phyloP scores from a whole-genome alignment of 2,888 invertebrate species.

The Lycia hirtaria region DNA sequence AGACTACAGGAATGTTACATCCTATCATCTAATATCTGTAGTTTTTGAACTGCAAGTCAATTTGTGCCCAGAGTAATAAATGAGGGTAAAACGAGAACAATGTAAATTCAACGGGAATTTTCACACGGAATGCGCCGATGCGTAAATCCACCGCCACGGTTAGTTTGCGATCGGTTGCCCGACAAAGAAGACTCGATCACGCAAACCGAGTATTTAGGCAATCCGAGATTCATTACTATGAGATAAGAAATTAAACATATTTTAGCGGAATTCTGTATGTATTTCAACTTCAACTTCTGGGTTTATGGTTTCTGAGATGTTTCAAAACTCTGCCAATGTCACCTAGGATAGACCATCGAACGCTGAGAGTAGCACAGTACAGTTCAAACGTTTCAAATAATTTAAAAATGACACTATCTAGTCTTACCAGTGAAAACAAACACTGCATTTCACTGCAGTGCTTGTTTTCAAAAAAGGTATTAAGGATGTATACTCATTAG shows the following conservation, averaged over 20 bases:
- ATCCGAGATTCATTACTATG: slow-evolving; percentile 15
- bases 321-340: no score
- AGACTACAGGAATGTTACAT: background rate
- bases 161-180: slow-evolving; percentile 64
- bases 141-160: slow-evolving; percentile 74
- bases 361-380: no score
- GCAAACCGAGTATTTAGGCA: slow-evolving; percentile 46
- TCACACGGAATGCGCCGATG: slow-evolving; percentile 78
- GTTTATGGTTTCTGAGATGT: no score
- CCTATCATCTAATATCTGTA: background rate
- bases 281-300: no score
- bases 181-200: slow-evolving; percentile 61
- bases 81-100: slow-evolving; percentile 72
- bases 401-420: no score
- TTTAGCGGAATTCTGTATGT: no score
- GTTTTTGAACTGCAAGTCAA: slow-evolving; percentile 37
- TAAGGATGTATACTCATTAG: no score
- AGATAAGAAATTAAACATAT: background rate
- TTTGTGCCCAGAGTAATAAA: slow-evolving; percentile 57
- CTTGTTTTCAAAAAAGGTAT: no score
- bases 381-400: no score
- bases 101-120: slow-evolving; percentile 66
- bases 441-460: no score
- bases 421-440: no score
- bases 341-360: no score